Conservation (phyloP, 2,797 vertebrate genomes). For the Yasuhikotakia modesta region DNA sequence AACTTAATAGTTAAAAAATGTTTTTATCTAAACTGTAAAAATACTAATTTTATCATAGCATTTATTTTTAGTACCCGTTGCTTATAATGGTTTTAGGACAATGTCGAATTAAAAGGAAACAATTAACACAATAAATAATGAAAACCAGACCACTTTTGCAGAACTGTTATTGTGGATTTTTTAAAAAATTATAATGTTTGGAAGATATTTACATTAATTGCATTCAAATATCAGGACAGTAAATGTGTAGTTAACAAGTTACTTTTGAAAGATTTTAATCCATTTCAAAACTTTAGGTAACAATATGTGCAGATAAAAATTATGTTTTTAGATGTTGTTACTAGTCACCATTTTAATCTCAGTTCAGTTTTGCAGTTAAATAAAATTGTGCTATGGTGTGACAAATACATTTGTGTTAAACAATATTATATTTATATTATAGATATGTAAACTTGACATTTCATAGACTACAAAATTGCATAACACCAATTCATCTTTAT, state of each 20-base stretch:
- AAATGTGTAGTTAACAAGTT: too few species aligned
- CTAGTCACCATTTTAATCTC: not conserved
- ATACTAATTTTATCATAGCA: not conserved
- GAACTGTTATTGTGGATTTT: constrained; percentile 69
- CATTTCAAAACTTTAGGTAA: too few species aligned
- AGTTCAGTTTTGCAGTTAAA: too few species aligned
- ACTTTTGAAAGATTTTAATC: too few species aligned
- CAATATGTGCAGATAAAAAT: too few species aligned
- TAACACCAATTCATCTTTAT: constrained; percentile 1
- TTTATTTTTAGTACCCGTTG: constrained; percentile 2
- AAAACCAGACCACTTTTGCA: constrained; percentile 74
- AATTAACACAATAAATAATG: constrained; percentile 74
- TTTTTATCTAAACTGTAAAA: not conserved
- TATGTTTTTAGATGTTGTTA: too few species aligned
- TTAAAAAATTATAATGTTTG: constrained; percentile 63
- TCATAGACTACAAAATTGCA: not conserved
- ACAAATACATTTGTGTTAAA: not conserved
- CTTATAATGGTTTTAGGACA: constrained; percentile 48
- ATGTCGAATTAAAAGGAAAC: constrained; percentile 24
- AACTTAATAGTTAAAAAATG: not conserved
- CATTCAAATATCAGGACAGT: too few species aligned
- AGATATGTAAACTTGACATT: not conserved
- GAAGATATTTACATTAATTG: too few species aligned
- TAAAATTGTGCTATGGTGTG: not conserved
- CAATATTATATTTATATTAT: too few species aligned